Evolutionary conservation across 2,113 vertebrate species (phyloP).

Genomic region (Eulemur rufifrons): DNA sequence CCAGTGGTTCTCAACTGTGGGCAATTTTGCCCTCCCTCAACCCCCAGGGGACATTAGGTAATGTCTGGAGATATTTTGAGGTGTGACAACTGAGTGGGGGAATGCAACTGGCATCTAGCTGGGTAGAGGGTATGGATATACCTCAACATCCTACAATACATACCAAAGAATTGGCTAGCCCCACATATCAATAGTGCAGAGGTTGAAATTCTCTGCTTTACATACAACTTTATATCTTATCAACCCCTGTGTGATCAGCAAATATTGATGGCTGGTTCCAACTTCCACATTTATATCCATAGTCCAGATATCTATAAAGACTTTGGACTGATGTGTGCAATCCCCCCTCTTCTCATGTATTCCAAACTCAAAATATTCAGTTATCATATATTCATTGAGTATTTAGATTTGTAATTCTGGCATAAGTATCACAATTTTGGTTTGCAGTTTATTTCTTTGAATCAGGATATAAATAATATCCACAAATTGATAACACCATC

Average conservation of each 20-base stretch:
- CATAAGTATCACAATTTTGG: not conserved
- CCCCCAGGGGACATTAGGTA: not conserved
- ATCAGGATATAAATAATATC: not conserved
- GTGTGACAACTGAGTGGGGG: not conserved
- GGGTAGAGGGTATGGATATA: not conserved
- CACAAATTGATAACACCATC: not conserved
- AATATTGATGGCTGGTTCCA: not conserved
- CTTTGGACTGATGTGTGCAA: not conserved
- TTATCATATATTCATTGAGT: not conserved
- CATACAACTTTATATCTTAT: not conserved
- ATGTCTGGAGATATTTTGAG: not conserved
- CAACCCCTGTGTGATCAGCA: not conserved
- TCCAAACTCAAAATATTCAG: not conserved
- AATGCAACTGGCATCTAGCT: not conserved
- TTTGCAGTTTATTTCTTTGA: conserved; percentile 1
- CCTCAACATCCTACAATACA: not conserved
- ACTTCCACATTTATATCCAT: not conserved
- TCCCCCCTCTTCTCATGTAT: not conserved
- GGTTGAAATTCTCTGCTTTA: not conserved
- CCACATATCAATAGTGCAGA: not conserved
- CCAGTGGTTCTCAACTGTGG: not conserved
- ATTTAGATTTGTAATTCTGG: not conserved
- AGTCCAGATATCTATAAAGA: not conserved
- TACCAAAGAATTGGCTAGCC: not conserved
- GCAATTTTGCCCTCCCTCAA: not conserved